Evolutionary conservation across 1,140 invertebrate species (phyloP).

Genomic region (Chlorops oryzae): DNA sequence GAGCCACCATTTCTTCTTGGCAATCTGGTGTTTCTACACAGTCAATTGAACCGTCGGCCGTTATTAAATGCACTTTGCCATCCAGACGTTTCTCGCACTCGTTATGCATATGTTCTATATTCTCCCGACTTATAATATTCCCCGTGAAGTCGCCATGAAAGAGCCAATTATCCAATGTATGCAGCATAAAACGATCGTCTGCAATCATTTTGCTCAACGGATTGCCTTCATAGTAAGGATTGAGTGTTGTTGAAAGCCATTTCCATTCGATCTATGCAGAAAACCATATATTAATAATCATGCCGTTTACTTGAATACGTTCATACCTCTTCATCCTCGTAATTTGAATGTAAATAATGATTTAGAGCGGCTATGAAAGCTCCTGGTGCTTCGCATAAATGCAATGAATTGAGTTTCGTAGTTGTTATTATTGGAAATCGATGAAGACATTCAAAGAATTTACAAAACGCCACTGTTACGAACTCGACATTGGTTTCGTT

Average conservation of each 20-base stretch:
- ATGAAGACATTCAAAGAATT: conserved; percentile 78
- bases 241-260: conserved; percentile 81
- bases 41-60: conserved; percentile 90
- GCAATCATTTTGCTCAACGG: conserved; percentile 64
- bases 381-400: conserved; percentile 92
- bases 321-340: conserved; percentile 52
- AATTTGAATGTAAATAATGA: conserved; percentile 66
- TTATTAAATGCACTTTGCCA: conserved; percentile 56
- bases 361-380: conserved; percentile 86
- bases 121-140: conserved; percentile 65
- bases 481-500: conserved; percentile 65
- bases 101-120: conserved; percentile 56
- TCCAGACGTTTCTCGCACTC: conserved; percentile 19
- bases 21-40: conserved; percentile 76
- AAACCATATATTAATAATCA: conserved; percentile 13
- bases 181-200: conserved; percentile 79
- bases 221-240: conserved; percentile 89
- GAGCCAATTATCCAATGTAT: conserved; percentile 72
- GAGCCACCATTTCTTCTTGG: conserved; percentile 73
- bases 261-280: conserved; percentile 56
- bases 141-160: conserved; percentile 83
- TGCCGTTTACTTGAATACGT: too few species aligned
- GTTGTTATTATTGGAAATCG: conserved; percentile 59
- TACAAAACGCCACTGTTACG: conserved; percentile 85
- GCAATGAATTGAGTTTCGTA: conserved; percentile 61